A percentile compares a stretch with the other conserved stretches of the same genome.
Evolutionary conservation across 1,140 invertebrate genomes (phyloP).

Genomic region (Macrobrachium nipponense): DNA sequence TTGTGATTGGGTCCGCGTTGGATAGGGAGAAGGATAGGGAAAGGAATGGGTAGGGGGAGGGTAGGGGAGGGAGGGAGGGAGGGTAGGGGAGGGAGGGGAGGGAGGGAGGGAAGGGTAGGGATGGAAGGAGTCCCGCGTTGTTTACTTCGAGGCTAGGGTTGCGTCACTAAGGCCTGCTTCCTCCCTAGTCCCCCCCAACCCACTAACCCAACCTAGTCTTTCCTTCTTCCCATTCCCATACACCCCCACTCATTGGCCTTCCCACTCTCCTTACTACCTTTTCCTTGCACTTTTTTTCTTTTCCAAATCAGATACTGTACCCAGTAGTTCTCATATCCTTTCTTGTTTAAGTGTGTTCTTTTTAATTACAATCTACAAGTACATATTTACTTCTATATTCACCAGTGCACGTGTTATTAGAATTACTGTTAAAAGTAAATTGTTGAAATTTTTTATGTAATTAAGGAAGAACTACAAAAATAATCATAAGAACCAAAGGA

Average conservation of each 20-base stretch:
- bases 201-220: neutral
- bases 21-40: conserved; percentile 24
- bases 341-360: neutral
- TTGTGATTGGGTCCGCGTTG: neutral
- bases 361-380: neutral
- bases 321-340: neutral
- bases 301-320: neutral
- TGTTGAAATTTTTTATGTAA: no score
- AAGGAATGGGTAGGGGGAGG: neutral
- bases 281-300: neutral
- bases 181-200: neutral
- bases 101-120: neutral
- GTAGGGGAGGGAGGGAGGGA: neutral
- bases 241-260: neutral
- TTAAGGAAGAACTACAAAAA: no score
- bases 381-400: neutral
- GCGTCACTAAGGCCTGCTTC: neutral
- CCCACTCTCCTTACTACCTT: neutral
- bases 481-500: no score
- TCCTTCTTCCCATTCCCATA: neutral
- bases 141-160: no score
- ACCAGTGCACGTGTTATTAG: no score
- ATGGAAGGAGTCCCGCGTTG: no score
- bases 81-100: neutral
- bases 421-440: no score